Conservation (phyloP, 1,140 invertebrate genomes). For the Mizuhopecten yessoensis region DNA sequence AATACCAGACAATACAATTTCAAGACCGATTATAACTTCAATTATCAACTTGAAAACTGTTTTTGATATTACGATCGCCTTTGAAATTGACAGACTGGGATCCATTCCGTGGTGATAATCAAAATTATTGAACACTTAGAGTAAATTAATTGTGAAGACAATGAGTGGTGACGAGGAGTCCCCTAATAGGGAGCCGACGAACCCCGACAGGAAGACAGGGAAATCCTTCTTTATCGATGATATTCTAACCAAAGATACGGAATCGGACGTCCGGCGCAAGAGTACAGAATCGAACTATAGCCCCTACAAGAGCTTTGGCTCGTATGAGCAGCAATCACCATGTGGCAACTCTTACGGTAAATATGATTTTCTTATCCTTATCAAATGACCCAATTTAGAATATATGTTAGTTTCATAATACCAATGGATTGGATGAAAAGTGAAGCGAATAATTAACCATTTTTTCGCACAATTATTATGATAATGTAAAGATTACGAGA, state of each 20-base stretch:
- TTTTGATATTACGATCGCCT: too few relatives aligned
- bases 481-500: too few relatives aligned
- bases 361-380: background rate
- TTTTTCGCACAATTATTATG: too few relatives aligned
- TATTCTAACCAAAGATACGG: slow-evolving; percentile 12
- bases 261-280: background rate
- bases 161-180: slow-evolving; percentile 8
- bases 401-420: too few relatives aligned
- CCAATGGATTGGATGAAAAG: too few relatives aligned
- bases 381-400: too few relatives aligned
- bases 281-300: slow-evolving; percentile 1
- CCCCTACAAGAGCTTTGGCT: background rate
- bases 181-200: background rate
- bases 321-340: background rate
- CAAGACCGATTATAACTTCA: background rate
- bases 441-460: too few relatives aligned
- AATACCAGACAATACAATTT: background rate
- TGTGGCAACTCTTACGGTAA: background rate
- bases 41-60: too few relatives aligned
- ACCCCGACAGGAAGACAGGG: background rate
- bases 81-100: background rate
- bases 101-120: background rate
- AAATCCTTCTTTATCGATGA: background rate
- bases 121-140: background rate
- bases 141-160: background rate